phyloP scores from a whole-genome alignment of 2,888 invertebrate genomes.

The Ametastegia equiseti region DNA sequence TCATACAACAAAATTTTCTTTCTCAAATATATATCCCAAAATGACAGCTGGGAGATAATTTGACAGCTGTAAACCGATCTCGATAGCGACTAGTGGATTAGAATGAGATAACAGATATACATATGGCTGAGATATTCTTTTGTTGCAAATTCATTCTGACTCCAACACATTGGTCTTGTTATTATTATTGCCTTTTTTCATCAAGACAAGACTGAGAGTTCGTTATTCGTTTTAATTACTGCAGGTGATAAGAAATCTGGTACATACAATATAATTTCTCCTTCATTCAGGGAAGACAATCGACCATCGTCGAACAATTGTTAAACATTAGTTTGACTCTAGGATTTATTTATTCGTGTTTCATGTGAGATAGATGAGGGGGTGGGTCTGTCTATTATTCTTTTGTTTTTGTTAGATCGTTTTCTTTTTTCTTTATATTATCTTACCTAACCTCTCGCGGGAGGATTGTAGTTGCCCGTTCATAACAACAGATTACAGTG shows the following conservation, averaged over 20 bases:
- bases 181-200: neutral
- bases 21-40: neutral
- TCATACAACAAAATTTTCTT: too few species aligned
- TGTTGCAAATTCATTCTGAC: neutral
- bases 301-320: too few species aligned
- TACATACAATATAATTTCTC: too few species aligned
- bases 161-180: neutral
- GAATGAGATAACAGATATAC: neutral
- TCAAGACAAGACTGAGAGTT: too few species aligned
- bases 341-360: neutral
- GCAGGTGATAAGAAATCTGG: too few species aligned
- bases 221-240: too few species aligned
- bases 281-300: too few species aligned
- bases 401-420: neutral
- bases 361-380: neutral
- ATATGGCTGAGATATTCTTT: neutral
- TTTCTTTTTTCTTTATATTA: conserved; percentile 6
- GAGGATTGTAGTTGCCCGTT: conserved; percentile 71
- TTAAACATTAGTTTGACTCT: too few species aligned
- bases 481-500: conserved; percentile 59
- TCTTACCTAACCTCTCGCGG: conserved; percentile 72
- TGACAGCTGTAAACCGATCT: neutral
- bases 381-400: neutral
- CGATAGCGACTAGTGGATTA: neutral
- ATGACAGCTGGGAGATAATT: neutral